Percentiles rank a stretch among this genome's conserved stretches.
These are phyloP conservation scores for Plectropomus leopardus DNA, from an alignment of 2,113 vertebrate species.

Conservation along the genomic window DNA sequence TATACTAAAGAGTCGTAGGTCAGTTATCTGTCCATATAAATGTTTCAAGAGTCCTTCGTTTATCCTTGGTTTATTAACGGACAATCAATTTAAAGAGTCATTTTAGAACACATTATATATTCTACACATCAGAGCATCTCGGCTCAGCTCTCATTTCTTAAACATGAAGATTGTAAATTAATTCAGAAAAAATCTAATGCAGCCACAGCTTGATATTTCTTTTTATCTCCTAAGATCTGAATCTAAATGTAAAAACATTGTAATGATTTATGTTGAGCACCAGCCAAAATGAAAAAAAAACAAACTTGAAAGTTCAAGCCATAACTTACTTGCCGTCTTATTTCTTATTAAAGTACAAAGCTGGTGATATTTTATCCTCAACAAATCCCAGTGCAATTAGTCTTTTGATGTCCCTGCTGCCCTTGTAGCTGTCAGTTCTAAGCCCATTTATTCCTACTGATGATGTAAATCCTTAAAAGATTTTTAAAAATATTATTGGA, in stretches of 20 bases:
- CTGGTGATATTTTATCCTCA: not conserved
- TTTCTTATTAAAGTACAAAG: constrained; percentile 1
- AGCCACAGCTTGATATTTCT: constrained; percentile 13
- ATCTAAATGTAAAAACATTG: not conserved
- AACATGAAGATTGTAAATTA: not conserved
- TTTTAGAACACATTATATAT: not conserved
- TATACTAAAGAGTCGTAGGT: not conserved
- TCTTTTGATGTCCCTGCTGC: not conserved
- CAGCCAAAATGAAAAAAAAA: not conserved
- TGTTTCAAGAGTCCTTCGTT: constrained; percentile 20
- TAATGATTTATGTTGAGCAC: not conserved
- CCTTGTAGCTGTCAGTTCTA: not conserved
- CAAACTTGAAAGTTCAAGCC: not conserved
- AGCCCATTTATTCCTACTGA: not conserved
- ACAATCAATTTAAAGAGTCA: not conserved
- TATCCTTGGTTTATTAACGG: constrained; percentile 8
- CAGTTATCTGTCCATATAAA: not conserved
- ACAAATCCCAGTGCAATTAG: not conserved
- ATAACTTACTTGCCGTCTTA: not conserved
- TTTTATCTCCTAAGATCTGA: constrained; percentile 19
- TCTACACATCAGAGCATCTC: not conserved
- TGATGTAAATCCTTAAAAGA: not conserved
- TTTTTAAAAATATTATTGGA: not conserved
- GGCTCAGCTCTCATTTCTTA: not conserved
- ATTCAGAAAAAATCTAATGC: not conserved